Conservation (phyloP, 2,113 vertebrate genomes). For the Etia nguti region DNA sequence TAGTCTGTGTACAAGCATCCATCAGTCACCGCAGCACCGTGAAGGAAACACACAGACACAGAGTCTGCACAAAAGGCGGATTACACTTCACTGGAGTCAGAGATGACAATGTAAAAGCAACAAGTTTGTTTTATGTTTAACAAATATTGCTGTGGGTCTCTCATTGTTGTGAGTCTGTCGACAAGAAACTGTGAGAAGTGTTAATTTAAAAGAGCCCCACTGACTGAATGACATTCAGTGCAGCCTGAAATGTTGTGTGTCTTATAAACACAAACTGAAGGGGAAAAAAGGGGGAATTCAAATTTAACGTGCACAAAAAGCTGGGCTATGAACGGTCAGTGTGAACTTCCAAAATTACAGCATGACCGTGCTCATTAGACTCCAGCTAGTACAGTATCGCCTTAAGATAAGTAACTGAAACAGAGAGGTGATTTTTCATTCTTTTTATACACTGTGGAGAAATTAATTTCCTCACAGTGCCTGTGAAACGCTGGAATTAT, state of each 20-base stretch:
- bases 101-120: not conserved
- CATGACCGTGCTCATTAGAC: not conserved
- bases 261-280: not conserved
- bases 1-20: not conserved
- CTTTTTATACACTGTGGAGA: not conserved
- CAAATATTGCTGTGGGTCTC: not conserved
- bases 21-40: not conserved
- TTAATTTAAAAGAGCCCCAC: not conserved
- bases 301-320: not conserved
- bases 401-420: not conserved
- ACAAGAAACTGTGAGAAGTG: not conserved
- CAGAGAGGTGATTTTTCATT: not conserved
- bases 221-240: not conserved
- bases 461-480: not conserved
- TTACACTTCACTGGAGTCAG: not conserved
- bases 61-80: not conserved
- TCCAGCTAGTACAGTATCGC: not conserved
- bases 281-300: not conserved
- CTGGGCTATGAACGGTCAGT: not conserved
- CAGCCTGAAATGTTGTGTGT: not conserved
- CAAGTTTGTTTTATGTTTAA: not conserved
- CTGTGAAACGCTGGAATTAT: not conserved
- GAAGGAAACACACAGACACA: not conserved
- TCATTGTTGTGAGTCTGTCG: not conserved
- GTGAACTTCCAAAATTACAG: not conserved